phyloP scores from a whole-genome alignment of 2,888 invertebrate species.

The Gari tellinella region DNA sequence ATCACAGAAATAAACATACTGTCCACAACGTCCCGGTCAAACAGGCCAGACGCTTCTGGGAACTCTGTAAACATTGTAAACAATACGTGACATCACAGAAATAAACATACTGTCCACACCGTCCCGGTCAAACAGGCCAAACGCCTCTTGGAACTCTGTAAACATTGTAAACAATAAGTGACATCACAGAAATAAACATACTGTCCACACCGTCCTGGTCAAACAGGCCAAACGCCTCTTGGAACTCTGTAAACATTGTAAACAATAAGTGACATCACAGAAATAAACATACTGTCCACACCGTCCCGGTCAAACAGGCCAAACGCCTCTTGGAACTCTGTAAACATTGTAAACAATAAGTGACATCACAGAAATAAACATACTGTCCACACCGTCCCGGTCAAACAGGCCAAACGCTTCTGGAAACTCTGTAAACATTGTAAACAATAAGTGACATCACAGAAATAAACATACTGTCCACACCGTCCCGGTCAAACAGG shows the following conservation, averaged over 20 bases:
- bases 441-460: no score
- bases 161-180: background rate
- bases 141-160: constrained; percentile 58
- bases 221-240: constrained; percentile 59
- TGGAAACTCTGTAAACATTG: constrained; percentile 55
- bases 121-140: constrained; percentile 59
- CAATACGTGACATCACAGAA: background rate
- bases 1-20: no score
- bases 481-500: constrained; percentile 87
- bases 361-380: no score
- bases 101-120: constrained; percentile 99
- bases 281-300: constrained; percentile 99
- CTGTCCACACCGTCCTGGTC: constrained; percentile 93
- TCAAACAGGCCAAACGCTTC: constrained; percentile 62
- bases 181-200: no score
- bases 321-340: constrained; percentile 60
- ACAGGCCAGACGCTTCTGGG: constrained; percentile 57
- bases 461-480: constrained; percentile 99
- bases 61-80: constrained; percentile 39
- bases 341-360: no score
- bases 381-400: constrained; percentile 95
- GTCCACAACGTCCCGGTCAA: constrained; percentile 90
- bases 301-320: constrained; percentile 85
- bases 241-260: constrained; percentile 58
- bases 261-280: no score